phyloP scores from a whole-genome alignment of 2,797 vertebrate genomes.

The Eulemur mongoz region DNA sequence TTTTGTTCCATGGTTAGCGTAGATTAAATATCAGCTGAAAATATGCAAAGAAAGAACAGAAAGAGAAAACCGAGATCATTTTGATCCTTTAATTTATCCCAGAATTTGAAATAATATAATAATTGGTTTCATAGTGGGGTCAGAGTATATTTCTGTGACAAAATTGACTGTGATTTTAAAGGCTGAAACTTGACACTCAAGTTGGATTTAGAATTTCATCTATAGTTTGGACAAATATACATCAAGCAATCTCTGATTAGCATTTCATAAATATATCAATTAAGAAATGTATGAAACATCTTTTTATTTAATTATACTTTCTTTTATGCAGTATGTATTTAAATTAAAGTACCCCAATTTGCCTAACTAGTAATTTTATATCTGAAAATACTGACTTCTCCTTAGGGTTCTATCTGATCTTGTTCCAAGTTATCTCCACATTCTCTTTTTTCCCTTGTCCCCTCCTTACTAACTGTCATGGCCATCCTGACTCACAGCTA shows the following conservation, averaged over 20 bases:
- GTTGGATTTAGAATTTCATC: neutral
- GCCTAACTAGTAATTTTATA: neutral
- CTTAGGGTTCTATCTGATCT: neutral
- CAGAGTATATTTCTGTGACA: neutral
- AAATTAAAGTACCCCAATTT: neutral
- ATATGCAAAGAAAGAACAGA: neutral
- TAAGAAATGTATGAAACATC: neutral
- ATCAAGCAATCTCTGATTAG: neutral
- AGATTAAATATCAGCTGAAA: conserved; percentile 22
- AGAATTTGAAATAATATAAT: neutral
- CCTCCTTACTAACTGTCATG: neutral
- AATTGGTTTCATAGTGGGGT: neutral
- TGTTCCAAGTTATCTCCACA: neutral
- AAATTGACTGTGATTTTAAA: neutral
- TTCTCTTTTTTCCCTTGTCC: neutral
- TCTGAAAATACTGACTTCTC: neutral
- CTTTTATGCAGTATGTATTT: neutral
- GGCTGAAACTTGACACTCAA: neutral
- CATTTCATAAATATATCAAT: neutral
- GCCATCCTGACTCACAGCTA: neutral
- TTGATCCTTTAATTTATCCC: neutral
- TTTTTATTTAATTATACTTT: neutral
- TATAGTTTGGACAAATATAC: neutral
- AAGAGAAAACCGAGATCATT: neutral
- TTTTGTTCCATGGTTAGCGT: conserved; percentile 38